Evolutionary conservation across 2,888 invertebrate species (phyloP).

Genomic region (Eubasilissa splendida): DNA sequence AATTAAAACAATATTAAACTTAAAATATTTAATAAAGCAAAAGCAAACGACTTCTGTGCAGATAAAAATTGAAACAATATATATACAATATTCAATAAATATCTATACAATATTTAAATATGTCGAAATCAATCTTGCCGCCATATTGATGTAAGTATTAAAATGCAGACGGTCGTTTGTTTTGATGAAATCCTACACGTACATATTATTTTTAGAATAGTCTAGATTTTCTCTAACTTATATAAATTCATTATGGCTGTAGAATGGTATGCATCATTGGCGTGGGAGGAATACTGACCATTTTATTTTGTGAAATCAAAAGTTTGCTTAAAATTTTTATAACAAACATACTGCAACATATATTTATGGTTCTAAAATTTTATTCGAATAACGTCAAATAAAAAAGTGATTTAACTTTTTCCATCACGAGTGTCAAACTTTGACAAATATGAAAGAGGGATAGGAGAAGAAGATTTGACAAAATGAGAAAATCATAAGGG

Average conservation of each 20-base stretch:
- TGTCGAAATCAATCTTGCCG: too few species aligned
- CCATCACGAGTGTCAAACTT: conserved; percentile 56
- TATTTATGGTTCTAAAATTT: conserved; percentile 28
- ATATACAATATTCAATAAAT: too few species aligned
- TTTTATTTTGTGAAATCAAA: too few species aligned
- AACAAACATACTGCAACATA: conserved; percentile 1
- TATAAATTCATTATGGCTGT: background rate
- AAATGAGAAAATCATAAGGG: conserved; percentile 53
- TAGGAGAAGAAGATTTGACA: conserved; percentile 42
- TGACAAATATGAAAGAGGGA: conserved; percentile 54
- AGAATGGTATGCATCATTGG: background rate
- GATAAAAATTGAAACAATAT: too few species aligned
- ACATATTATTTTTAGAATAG: too few species aligned
- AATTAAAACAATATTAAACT: too few species aligned
- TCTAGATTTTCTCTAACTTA: background rate
- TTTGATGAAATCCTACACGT: too few species aligned
- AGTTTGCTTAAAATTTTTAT: background rate
- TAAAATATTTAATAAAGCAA: too few species aligned
- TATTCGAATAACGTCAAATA: conserved; percentile 48
- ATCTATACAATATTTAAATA: too few species aligned
- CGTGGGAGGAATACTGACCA: background rate
- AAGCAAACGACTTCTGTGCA: too few species aligned
- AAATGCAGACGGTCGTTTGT: too few species aligned
- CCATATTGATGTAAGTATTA: too few species aligned
- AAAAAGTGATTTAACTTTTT: conserved; percentile 57